These are phyloP conservation scores for Columba janthina DNA, from an alignment of 2,113 vertebrate genomes.

Conservation along the genomic window DNA sequence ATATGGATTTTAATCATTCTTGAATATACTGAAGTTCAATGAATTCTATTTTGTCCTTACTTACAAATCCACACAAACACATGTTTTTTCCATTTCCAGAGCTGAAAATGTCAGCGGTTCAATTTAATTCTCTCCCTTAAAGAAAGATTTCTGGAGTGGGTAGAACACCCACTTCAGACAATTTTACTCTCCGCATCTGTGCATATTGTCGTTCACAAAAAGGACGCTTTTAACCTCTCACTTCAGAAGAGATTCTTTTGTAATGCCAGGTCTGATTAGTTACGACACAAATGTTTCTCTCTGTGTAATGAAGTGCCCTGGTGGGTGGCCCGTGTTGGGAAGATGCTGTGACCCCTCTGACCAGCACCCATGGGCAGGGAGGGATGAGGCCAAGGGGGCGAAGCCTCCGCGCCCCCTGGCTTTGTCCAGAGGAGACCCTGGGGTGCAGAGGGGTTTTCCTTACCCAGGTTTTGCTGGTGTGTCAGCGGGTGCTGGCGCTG, in stretches of 20 bases:
- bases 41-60: background rate
- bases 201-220: background rate
- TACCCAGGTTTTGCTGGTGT: too few species aligned
- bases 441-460: too few species aligned
- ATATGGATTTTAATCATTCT: background rate
- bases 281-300: conserved; percentile 50
- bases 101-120: background rate
- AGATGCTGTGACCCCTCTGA: too few species aligned
- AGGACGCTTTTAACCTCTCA: background rate
- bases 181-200: background rate
- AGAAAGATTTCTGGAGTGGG: background rate
- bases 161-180: background rate
- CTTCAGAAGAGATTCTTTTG: conserved; percentile 19
- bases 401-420: too few species aligned
- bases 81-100: background rate
- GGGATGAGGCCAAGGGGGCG: too few species aligned
- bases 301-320: conserved; percentile 52
- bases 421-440: too few species aligned
- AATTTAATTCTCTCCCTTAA: background rate
- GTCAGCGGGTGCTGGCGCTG: too few species aligned
- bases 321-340: background rate
- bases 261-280: conserved; percentile 20
- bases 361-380: too few species aligned
- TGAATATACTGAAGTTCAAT: background rate
- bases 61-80: background rate